Evolutionary conservation across 2,113 vertebrate species (phyloP), one percentile per base, ranked within the genome.

Genomic region (Microtus oregoni): DNA sequence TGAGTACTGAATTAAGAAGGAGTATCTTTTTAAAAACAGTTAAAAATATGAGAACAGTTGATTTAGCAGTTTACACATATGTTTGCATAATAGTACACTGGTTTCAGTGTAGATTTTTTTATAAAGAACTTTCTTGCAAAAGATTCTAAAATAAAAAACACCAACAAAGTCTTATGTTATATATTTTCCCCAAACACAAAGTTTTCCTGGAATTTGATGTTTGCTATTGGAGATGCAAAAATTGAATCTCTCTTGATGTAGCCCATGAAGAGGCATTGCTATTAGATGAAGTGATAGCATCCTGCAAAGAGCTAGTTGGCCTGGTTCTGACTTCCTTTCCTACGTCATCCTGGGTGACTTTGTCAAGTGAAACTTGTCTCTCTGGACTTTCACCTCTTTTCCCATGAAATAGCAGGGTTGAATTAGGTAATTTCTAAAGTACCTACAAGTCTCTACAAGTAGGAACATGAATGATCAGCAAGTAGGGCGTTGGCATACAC

Each of bases 181-280:
- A 67, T 22, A 83, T 5, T 73, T 90, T 79, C 3, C 0, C 44
- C 35, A 85, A 85, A 73, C 26, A 86, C 30, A 86, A 75, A 86
- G 35, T 77, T 12, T 24, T 67, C 96, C 68, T 83, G 86, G 73
- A 95, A 76, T 50, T 73, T 95, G 95, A 86, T 55, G 38, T 68
- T 89, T 72, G 35, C 3, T 75, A 90, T 96, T 61, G 73, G 26
- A 44, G 65, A 81, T 91, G 55, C 41, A 35, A 68, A 47, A 96
- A 38, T 5, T 63, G 3, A 0, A 24, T 55, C 65, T 47, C 28
- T 95, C 89, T 91, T 92, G 67, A 52, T 92, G 20, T 67, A 55
- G 12, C 79, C n/a, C 89, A 81, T 68, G 67, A 86, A 19, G 2
- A 86, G 44, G 52, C 32, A 22, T 75, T 55, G 9, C 38, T 68